Evolutionary conservation across 2,888 invertebrate species (phyloP).

Genomic region (Pyrgus malvae): DNA sequence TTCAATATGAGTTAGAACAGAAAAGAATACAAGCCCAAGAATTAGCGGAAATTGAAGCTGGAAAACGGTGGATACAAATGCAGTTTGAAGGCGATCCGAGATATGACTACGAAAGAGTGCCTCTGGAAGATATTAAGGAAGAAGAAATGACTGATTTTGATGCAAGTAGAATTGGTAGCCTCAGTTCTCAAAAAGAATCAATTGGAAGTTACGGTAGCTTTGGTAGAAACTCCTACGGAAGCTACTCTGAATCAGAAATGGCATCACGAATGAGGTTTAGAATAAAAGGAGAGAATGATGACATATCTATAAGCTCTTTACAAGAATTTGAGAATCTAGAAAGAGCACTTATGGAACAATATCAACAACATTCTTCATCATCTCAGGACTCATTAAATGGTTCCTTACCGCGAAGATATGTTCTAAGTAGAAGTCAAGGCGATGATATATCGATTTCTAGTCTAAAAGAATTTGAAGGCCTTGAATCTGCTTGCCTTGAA

Average conservation of each 20-base stretch:
- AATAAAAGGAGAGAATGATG: conserved; percentile 93
- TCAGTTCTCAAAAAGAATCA: conserved; percentile 89
- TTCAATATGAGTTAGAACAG: conserved; percentile 87
- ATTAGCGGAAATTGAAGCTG: conserved; percentile 84
- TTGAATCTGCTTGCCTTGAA: conserved; percentile 93
- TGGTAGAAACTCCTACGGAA: conserved; percentile 91
- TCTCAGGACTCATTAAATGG: conserved; percentile 94
- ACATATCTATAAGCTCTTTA: conserved; percentile 94
- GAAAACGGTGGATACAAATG: conserved; percentile 95
- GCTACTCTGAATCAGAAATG: conserved; percentile 95
- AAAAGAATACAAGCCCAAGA: conserved; percentile 72
- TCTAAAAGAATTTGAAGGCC: conserved; percentile 94
- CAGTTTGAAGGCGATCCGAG: conserved; percentile 90
- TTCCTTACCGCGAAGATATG: conserved; percentile 88
- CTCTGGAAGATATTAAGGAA: conserved; percentile 95
- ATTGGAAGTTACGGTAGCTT: conserved; percentile 91
- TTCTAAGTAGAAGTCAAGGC: conserved; percentile 87
- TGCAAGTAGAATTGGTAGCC: conserved; percentile 88
- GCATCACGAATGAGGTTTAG: conserved; percentile 92
- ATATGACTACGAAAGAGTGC: conserved; percentile 91
- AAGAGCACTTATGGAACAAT: conserved; percentile 91
- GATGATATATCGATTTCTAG: conserved; percentile 94
- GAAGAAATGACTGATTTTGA: conserved; percentile 95
- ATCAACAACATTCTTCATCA: conserved; percentile 86
- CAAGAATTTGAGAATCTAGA: conserved; percentile 97